phyloP scores from a whole-genome alignment of 2,113 vertebrate species.

The Gobio gobio region DNA sequence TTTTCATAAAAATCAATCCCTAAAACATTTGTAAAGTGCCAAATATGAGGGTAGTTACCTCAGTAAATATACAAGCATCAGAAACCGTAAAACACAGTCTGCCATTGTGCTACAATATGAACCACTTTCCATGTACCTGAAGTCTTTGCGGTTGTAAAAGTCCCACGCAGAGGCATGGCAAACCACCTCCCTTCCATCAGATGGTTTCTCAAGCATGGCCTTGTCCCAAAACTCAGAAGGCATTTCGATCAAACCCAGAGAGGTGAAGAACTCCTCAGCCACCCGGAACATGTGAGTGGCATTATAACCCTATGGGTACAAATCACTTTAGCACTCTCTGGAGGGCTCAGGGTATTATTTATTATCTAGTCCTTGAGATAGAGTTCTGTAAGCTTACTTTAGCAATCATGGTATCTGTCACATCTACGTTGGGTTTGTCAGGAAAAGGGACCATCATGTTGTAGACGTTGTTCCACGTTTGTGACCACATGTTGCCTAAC shows the following conservation, averaged over 20 bases:
- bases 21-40: too few relatives aligned
- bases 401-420: constrained; percentile 82
- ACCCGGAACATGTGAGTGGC: constrained; percentile 87
- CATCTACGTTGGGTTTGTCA: constrained; percentile 87
- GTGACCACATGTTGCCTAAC: constrained; percentile 96
- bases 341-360: neutral
- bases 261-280: constrained; percentile 91
- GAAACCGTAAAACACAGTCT: neutral
- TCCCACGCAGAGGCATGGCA: constrained; percentile 97
- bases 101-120: neutral
- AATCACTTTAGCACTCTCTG: neutral
- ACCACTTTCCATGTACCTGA: constrained; percentile 79
- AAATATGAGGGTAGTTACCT: too few relatives aligned
- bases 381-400: constrained; percentile 73
- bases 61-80: neutral
- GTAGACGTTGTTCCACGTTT: constrained; percentile 95
- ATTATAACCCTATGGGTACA: constrained; percentile 83
- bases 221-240: constrained; percentile 85
- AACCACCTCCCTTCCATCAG: constrained; percentile 84
- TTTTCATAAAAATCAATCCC: too few relatives aligned
- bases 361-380: too few relatives aligned
- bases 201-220: constrained; percentile 92
- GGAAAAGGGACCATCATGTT: constrained; percentile 90
- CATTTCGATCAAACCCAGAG: constrained; percentile 84
- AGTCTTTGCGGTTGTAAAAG: constrained; percentile 95